Evolutionary conservation across 2,888 invertebrate species (phyloP).

Genomic region (Zelleria hepariella): DNA sequence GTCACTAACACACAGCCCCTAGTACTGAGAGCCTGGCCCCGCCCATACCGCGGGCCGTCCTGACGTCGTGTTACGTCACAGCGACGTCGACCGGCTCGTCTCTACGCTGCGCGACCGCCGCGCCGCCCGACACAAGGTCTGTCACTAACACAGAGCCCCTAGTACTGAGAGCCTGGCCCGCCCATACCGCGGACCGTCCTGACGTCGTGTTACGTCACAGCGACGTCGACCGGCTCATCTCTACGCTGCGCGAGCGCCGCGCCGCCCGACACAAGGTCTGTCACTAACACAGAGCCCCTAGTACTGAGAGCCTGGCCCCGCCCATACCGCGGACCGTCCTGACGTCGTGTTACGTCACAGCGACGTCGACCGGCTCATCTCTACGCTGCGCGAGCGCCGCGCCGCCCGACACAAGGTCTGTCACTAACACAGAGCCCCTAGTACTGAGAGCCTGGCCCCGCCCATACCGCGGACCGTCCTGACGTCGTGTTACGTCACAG

Average conservation of each 20-base stretch:
- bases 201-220: slow-evolving; percentile 80
- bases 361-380: slow-evolving; percentile 68
- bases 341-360: slow-evolving; percentile 80
- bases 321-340: slow-evolving; percentile 87
- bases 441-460: slow-evolving; percentile 84
- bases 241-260: slow-evolving; percentile 65
- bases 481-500: slow-evolving; percentile 80
- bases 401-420: slow-evolving; percentile 66
- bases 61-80: slow-evolving; percentile 81
- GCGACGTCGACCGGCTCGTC: slow-evolving; percentile 68
- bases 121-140: too few species aligned
- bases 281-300: slow-evolving; percentile 81
- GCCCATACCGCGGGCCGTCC: slow-evolving; percentile 85
- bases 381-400: slow-evolving; percentile 67
- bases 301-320: slow-evolving; percentile 84
- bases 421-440: slow-evolving; percentile 81
- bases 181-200: slow-evolving; percentile 87
- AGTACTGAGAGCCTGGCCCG: slow-evolving; percentile 82
- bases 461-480: slow-evolving; percentile 87
- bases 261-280: too few species aligned
- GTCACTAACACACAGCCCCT: too few species aligned
- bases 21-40: slow-evolving; percentile 84
- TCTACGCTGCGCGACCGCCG: slow-evolving; percentile 65
- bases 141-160: slow-evolving; percentile 83
- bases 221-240: slow-evolving; percentile 68